Conservation (phyloP, 2,797 vertebrate genomes). For the Vireo griseus region DNA sequence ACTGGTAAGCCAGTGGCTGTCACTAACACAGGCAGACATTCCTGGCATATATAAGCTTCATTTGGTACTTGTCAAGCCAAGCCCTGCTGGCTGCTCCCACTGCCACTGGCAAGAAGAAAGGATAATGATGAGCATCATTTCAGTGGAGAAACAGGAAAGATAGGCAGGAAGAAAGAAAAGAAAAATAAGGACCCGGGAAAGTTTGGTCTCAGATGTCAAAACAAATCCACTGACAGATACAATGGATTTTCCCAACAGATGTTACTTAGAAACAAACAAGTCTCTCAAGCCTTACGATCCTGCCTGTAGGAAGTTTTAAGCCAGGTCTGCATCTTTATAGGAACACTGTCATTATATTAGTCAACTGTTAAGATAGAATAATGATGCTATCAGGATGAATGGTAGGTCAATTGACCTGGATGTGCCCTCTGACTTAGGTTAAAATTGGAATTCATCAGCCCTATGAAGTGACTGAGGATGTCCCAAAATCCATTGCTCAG, state of each 20-base stretch:
- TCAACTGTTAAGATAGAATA: not conserved
- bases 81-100: not conserved
- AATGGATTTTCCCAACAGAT: constrained; percentile 5
- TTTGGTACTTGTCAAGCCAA: not conserved
- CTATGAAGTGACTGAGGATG: not conserved
- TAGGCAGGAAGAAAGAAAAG: not conserved
- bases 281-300: not conserved
- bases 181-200: not conserved
- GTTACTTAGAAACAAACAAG: not conserved
- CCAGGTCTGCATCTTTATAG: not conserved
- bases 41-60: not conserved
- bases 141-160: not conserved
- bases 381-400: not conserved
- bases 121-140: not conserved
- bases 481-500: not conserved
- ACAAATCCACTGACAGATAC: not conserved
- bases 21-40: not conserved
- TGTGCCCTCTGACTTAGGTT: not conserved
- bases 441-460: not conserved
- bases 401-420: not conserved
- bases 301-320: not conserved
- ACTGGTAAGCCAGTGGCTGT: not conserved
- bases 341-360: not conserved
- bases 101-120: not conserved
- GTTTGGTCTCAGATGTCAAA: constrained; percentile 16